phyloP scores from a whole-genome alignment of 2,888 invertebrate species.

The Parnassius mnemosyne region DNA sequence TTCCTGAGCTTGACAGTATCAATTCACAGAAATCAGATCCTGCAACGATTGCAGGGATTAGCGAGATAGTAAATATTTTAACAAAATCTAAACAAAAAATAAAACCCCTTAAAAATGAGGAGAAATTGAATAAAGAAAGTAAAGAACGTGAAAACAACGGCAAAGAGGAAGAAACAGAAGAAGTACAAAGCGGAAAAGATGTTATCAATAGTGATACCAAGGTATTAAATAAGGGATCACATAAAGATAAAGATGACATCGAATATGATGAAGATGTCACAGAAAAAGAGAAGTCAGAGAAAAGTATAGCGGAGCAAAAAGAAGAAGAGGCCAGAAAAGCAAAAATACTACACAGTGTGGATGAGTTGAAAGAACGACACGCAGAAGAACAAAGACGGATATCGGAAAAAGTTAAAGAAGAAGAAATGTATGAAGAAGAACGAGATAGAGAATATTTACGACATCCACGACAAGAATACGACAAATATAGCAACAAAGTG shows the following conservation, averaged over 20 bases:
- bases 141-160: slow-evolving; percentile 28
- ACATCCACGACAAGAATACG: slow-evolving; percentile 32
- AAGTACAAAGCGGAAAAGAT: slow-evolving; percentile 25
- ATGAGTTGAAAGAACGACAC: slow-evolving; percentile 65
- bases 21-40: slow-evolving; percentile 38
- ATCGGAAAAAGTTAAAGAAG: slow-evolving; percentile 62
- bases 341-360: slow-evolving; percentile 60
- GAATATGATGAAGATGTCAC: slow-evolving; percentile 47
- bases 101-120: slow-evolving; percentile 31
- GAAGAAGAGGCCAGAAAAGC: slow-evolving; percentile 64
- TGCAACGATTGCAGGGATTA: slow-evolving; percentile 56
- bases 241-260: slow-evolving; percentile 41
- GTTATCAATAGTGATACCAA: slow-evolving; percentile 27
- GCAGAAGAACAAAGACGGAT: slow-evolving; percentile 60
- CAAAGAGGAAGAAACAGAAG: slow-evolving; percentile 30
- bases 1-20: slow-evolving; percentile 33
- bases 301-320: slow-evolving; percentile 44
- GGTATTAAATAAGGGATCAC: slow-evolving; percentile 25
- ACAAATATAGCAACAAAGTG: slow-evolving; percentile 44
- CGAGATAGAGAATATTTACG: slow-evolving; percentile 47
- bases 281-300: slow-evolving; percentile 43
- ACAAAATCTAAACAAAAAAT: slow-evolving; percentile 38
- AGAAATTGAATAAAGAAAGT: slow-evolving; percentile 23
- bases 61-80: slow-evolving; percentile 61
- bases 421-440: slow-evolving; percentile 61